Evolutionary conservation across 2,797 vertebrate genomes (phyloP).

Genomic region (Hydrophis major): DNA sequence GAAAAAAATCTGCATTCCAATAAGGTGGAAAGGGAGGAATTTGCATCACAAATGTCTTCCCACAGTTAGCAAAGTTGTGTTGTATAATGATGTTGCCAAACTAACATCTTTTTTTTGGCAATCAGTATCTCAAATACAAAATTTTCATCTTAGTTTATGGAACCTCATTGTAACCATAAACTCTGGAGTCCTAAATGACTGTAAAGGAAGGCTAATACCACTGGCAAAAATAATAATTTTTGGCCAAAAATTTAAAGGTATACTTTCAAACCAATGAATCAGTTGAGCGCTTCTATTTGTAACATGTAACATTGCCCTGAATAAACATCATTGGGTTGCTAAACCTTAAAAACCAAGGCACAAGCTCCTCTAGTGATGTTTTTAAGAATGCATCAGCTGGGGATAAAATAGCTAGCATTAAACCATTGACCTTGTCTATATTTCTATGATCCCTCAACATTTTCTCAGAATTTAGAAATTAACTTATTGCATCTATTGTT

Average conservation of each 20-base stretch:
- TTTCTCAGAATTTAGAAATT: neutral
- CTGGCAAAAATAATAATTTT: neutral
- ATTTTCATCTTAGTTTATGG: neutral
- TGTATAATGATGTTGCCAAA: neutral
- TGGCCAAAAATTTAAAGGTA: neutral
- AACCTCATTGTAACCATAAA: neutral
- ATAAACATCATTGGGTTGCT: neutral
- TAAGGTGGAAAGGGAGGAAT: neutral
- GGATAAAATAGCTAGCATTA: neutral
- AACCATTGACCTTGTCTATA: neutral
- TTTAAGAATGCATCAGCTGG: neutral
- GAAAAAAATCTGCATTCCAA: neutral
- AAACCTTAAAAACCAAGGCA: neutral
- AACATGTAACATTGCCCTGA: neutral
- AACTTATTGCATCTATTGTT: neutral
- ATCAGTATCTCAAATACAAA: neutral
- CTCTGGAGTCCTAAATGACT: neutral
- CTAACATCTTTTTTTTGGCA: neutral
- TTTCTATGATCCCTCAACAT: neutral
- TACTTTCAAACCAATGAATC: neutral
- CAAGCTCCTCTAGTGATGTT: neutral
- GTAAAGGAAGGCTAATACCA: neutral
- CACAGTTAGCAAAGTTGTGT: neutral
- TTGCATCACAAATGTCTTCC: neutral
- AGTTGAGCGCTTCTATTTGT: neutral